Evolutionary conservation across 2,888 invertebrate species (phyloP).

Genomic region (Lingula anatina): DNA sequence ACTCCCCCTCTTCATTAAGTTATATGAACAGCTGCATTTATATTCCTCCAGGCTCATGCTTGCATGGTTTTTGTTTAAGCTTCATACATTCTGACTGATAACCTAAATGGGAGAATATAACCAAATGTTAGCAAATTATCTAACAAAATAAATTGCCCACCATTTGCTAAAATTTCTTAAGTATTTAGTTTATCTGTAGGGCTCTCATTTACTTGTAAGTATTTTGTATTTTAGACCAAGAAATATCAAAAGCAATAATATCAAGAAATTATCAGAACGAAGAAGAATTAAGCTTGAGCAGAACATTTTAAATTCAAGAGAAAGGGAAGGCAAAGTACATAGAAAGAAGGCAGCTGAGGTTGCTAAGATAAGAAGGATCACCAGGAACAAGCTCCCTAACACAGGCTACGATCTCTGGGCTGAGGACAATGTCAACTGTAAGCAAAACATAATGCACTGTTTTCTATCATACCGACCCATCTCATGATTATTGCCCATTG

Average conservation of each 20-base stretch:
- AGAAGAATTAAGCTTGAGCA: conserved; percentile 13
- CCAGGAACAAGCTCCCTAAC: conserved; percentile 5
- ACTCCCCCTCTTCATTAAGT: no score
- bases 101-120: no score
- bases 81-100: no score
- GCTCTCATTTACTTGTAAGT: no score
- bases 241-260: conserved; percentile 2
- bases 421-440: no score
- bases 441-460: not conserved
- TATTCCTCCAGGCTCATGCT: no score
- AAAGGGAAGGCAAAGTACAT: conserved; percentile 14
- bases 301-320: conserved; percentile 11
- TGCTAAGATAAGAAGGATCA: conserved; percentile 5
- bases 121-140: no score
- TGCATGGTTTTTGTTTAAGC: no score
- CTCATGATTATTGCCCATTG: not conserved
- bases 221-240: conserved; percentile 8
- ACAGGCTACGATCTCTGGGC: conserved; percentile 26
- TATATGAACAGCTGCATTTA: no score
- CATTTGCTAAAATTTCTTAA: no score
- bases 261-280: conserved; percentile 1
- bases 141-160: no score
- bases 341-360: conserved; percentile 9
- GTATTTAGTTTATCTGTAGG: no score
- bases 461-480: not conserved